phyloP scores from a whole-genome alignment of 2,888 invertebrate genomes.

The Oscheius onirici region DNA sequence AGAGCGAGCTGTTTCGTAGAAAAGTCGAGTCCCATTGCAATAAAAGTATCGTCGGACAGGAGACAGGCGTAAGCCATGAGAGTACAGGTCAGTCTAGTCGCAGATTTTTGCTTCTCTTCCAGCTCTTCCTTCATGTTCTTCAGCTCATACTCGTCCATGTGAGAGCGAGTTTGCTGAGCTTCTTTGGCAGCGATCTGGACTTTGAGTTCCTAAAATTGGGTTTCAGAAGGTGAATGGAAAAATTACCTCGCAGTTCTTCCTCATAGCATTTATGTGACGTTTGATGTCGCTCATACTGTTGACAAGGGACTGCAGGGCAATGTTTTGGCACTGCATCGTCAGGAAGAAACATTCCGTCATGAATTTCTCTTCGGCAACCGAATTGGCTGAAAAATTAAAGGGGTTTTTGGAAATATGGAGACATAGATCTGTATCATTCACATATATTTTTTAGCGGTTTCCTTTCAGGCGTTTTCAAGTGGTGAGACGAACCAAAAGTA shows the following conservation, averaged over 20 bases:
- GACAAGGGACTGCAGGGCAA: constrained; percentile 87
- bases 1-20: constrained; percentile 87
- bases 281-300: constrained; percentile 44
- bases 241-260: not conserved
- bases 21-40: constrained; percentile 85
- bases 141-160: not conserved
- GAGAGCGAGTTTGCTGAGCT: not conserved
- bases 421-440: too few species aligned
- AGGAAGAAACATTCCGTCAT: constrained; percentile 97
- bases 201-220: not conserved
- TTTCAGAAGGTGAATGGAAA: not conserved
- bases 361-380: constrained; percentile 80
- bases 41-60: constrained; percentile 84
- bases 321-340: constrained; percentile 90
- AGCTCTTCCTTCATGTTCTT: not conserved
- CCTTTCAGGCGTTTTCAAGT: not conserved
- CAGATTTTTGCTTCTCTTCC: constrained; percentile 2
- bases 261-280: constrained; percentile 44
- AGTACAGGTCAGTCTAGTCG: constrained; percentile 78
- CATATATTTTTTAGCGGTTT: not conserved
- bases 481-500: constrained; percentile 27
- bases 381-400: not conserved
- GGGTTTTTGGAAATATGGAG: too few species aligned
- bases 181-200: not conserved
- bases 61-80: constrained; percentile 89